phyloP scores from a whole-genome alignment of 2,888 invertebrate species.

The Thecocarcelia acutangulata region DNA sequence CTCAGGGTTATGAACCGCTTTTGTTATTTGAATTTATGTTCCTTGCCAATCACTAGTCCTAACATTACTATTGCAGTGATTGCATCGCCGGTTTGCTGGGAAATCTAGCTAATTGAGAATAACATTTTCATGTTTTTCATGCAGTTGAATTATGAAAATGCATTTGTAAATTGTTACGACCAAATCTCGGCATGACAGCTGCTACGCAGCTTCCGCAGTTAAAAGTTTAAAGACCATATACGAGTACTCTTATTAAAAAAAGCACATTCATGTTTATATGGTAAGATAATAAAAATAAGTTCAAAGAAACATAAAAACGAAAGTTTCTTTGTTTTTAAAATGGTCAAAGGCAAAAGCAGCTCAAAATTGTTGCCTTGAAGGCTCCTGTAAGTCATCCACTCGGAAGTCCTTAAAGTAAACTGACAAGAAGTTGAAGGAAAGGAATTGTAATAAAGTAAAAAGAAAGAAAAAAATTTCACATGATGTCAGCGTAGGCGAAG shows the following conservation, averaged over 20 bases:
- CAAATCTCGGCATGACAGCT: too few species aligned
- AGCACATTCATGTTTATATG: background rate
- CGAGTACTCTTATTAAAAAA: background rate
- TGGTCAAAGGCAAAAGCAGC: background rate
- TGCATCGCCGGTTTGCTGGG: too few species aligned
- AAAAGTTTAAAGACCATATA: constrained; percentile 5
- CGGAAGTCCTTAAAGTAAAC: constrained; percentile 55
- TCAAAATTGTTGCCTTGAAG: constrained; percentile 43
- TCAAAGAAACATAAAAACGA: background rate
- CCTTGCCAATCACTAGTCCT: too few species aligned
- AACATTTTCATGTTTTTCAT: too few species aligned
- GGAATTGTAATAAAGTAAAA: constrained; percentile 8
- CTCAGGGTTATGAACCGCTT: too few species aligned
- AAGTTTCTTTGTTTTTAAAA: background rate
- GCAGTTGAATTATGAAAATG: too few species aligned
- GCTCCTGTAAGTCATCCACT: constrained; percentile 55
- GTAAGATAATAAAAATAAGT: too few species aligned
- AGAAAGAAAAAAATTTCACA: constrained; percentile 28
- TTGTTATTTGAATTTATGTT: too few species aligned
- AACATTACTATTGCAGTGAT: too few species aligned
- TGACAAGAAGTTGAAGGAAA: constrained; percentile 1
- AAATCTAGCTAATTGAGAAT: too few species aligned
- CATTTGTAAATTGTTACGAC: too few species aligned
- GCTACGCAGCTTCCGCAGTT: background rate
- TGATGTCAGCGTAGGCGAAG: background rate